phyloP scores from a whole-genome alignment of 2,797 vertebrate species.

The Pitangus sulphuratus region DNA sequence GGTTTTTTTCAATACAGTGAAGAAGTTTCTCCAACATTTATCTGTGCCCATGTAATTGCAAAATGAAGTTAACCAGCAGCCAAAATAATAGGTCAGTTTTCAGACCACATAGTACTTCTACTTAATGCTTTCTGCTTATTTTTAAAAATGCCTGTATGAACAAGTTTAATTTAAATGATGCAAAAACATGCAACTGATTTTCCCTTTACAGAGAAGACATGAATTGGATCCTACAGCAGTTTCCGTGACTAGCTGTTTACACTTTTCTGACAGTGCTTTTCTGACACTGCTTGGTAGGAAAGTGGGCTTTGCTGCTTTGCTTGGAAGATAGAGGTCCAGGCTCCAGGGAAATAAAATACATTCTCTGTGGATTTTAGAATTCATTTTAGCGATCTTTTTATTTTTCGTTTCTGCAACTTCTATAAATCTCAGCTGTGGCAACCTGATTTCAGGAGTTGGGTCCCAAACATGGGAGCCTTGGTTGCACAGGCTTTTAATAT shows the following conservation, averaged over 20 bases:
- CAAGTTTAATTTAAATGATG: neutral
- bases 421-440: neutral
- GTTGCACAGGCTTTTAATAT: neutral
- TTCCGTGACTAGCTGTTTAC: neutral
- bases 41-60: neutral
- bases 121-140: neutral
- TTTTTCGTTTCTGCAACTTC: neutral
- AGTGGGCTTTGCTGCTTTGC: neutral
- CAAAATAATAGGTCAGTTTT: neutral
- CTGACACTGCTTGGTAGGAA: neutral
- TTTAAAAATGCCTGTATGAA: neutral
- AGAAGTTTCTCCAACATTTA: neutral
- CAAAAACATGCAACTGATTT: neutral
- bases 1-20: neutral
- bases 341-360: neutral
- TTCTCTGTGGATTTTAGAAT: neutral
- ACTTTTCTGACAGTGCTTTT: neutral
- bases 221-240: neutral
- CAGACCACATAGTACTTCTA: neutral
- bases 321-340: neutral
- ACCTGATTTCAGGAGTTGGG: accelerated
- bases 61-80: neutral
- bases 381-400: neutral
- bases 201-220: neutral
- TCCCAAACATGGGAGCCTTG: neutral